Evolutionary conservation across 2,797 vertebrate species (phyloP).

Genomic region (Odontamblyopus lacepedii): DNA sequence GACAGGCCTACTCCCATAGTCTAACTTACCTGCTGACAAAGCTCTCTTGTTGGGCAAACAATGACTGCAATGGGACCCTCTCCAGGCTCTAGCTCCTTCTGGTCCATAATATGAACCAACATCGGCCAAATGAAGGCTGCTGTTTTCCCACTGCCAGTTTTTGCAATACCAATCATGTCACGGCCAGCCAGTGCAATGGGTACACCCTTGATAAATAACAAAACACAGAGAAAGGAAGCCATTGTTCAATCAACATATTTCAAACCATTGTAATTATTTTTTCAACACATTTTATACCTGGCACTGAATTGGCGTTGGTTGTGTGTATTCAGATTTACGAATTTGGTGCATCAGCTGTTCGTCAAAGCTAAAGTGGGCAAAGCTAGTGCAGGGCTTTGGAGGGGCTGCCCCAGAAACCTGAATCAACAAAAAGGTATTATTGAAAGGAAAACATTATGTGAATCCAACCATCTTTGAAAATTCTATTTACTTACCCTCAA

Average conservation of each 20-base stretch:
- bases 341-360: slow-evolving; percentile 98
- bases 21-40: slow-evolving; percentile 90
- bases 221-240: neutral
- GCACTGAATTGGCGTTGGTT: slow-evolving; percentile 97
- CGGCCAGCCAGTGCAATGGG: slow-evolving; percentile 95
- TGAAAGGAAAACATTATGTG: neutral
- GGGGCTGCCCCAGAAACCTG: slow-evolving; percentile 96
- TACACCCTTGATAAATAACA: slow-evolving; percentile 81
- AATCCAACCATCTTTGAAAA: neutral
- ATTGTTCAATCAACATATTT: neutral
- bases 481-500: slow-evolving; percentile 81
- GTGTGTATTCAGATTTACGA: slow-evolving; percentile 97
- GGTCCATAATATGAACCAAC: slow-evolving; percentile 99
- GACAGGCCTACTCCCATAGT: neutral
- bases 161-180: slow-evolving; percentile 98
- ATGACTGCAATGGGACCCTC: slow-evolving; percentile 96
- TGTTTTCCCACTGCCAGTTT: slow-evolving; percentile 98
- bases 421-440: neutral
- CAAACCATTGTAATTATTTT: neutral
- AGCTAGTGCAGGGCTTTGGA: slow-evolving; percentile 93
- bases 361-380: slow-evolving; percentile 96
- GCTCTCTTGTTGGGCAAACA: slow-evolving; percentile 95
- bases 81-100: slow-evolving; percentile 92
- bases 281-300: slow-evolving; percentile 78
- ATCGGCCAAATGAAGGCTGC: slow-evolving; percentile 99